Percentiles rank a stretch among this genome's conserved stretches.
Evolutionary conservation across 2,113 vertebrate genomes (phyloP).

Genomic region (Trematocara zebra): DNA sequence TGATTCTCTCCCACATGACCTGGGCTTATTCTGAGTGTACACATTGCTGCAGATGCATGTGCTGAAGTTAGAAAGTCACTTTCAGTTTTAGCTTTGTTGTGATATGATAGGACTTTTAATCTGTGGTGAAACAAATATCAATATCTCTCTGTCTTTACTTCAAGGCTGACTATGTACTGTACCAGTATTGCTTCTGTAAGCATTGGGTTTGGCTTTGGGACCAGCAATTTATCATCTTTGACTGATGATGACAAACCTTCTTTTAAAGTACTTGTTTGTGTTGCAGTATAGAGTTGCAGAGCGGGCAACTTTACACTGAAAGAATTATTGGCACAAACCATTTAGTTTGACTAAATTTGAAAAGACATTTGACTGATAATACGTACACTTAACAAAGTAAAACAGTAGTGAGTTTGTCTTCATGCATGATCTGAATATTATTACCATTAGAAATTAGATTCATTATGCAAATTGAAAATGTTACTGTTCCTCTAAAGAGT

Average conservation of each 20-base stretch:
- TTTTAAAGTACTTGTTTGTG: not conserved
- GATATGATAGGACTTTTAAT: not conserved
- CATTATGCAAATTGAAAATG: not conserved
- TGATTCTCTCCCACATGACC: not conserved
- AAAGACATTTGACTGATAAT: not conserved
- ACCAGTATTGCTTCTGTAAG: not conserved
- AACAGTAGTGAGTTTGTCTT: not conserved
- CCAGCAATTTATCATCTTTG: not conserved
- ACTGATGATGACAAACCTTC: not conserved
- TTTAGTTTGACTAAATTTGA: not conserved
- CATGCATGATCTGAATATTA: not conserved
- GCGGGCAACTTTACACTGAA: not conserved
- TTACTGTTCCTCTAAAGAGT: not conserved
- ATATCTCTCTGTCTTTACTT: not conserved
- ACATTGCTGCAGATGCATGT: not conserved
- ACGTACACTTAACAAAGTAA: not conserved
- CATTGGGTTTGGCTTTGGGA: not conserved
- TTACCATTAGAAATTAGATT: accelerated
- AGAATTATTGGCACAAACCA: not conserved
- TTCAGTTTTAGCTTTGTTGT: not conserved
- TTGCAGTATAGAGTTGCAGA: not conserved
- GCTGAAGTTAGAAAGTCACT: not conserved
- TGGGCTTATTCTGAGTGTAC: not conserved
- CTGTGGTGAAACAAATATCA: constrained; percentile 6
- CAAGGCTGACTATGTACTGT: not conserved